A percentile compares a stretch with the other conserved stretches of the same genome.
These are phyloP conservation scores for Periplaneta americana DNA, from an alignment of 1,140 invertebrate genomes.

Conservation along the genomic window DNA sequence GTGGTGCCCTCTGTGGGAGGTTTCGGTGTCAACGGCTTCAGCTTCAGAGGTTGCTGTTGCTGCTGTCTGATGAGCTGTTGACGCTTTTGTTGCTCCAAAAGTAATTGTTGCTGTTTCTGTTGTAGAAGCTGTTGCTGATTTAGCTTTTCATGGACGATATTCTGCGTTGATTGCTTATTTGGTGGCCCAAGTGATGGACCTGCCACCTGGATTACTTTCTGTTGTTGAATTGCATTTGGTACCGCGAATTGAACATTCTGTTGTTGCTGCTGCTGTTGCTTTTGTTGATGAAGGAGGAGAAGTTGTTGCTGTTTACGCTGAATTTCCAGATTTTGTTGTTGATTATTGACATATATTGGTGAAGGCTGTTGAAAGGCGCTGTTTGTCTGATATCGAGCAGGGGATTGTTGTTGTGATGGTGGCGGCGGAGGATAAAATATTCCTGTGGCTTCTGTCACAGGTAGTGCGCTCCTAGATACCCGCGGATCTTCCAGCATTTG, in stretches of 20 bases:
- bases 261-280: not conserved
- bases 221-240: not conserved
- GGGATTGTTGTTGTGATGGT: not conserved
- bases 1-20: constrained; percentile 1
- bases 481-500: not conserved
- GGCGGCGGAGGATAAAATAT: not conserved
- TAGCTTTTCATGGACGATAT: not conserved
- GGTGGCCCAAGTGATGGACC: not conserved
- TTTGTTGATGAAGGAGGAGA: not conserved
- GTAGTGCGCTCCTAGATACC: not conserved
- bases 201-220: not conserved
- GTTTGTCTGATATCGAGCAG: not conserved
- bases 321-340: not conserved
- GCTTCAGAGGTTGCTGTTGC: not conserved
- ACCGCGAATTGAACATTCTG: not conserved
- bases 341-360: not conserved
- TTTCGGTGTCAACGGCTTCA: not conserved
- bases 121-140: not conserved
- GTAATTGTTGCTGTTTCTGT: not conserved
- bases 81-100: not conserved
- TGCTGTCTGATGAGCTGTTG: not conserved
- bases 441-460: not conserved
- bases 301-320: not conserved
- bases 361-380: not conserved
- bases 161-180: not conserved